Base-by-base conservation (phyloP, 64 coral and sea anemone species). In the Pocillopora damicornis region DNA sequence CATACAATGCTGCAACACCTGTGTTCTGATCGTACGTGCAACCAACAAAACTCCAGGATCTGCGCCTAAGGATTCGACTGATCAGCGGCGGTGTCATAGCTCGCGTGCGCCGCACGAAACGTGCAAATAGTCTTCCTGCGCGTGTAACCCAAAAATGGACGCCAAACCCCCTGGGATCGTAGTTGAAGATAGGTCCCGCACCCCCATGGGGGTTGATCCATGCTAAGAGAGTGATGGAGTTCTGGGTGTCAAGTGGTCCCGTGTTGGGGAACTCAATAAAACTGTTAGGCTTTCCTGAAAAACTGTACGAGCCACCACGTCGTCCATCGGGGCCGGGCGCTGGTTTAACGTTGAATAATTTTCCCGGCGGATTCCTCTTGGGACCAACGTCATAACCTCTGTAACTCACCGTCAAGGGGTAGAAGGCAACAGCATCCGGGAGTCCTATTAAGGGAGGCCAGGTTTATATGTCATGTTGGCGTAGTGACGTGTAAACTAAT, bases 241-340 rank as follows among this genome's bases (percentile, higher is more conserved):
- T 90, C 36, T 88, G 79, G 10, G 94, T 88, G 63, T 97, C 94
- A 23, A 97, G 77, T 61, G 81, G 89, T 4, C 94, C 94, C 1
- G 75, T 64, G 63, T 97, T 97, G 2, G 91, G 88, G 30, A 97
- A 90, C 83, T 93, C 90, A 12, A 97, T 90, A 23, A 87, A 97
- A 62, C 91, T 97, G 69, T 93, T 87, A 58, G 68, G 58, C 22
- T 22, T 77, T 45, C 94, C 94, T 72, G 61, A 72, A 56, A 97
- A 81, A 57, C 82, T 82, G 18, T 86, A 93, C 26, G 94, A 89
- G 2, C 91, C 88, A 16, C 80, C 89, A 1, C 76, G 83, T 78
- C 71, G 80, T 14, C 94, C 94, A 87, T 93, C 90, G 15, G 94
- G 94, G 14, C 94, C 94, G 20, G 78, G 82, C 11, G 85, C 94